phyloP scores from a whole-genome alignment of 2,888 invertebrate species.

The Patella caerulea region DNA sequence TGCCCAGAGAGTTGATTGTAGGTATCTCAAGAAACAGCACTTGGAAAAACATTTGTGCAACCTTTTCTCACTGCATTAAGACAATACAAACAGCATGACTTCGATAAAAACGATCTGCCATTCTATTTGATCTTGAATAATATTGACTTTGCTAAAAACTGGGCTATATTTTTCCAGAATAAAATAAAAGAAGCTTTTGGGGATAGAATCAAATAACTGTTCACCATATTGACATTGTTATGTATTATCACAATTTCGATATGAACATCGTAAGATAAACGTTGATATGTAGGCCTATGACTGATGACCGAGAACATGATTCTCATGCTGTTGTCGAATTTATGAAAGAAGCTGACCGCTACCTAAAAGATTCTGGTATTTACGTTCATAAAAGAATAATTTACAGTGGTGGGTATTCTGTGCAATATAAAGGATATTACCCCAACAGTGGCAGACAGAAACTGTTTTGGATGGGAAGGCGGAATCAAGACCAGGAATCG shows the following conservation, averaged over 20 bases:
- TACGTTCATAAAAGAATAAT: conserved; percentile 15
- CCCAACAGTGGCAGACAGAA: too few relatives aligned
- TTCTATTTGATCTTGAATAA: conserved; percentile 26
- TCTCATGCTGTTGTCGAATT: conserved; percentile 36
- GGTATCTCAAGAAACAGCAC: conserved; percentile 31
- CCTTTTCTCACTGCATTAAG: conserved; percentile 31
- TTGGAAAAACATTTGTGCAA: conserved; percentile 28
- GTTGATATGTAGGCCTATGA: conserved; percentile 25
- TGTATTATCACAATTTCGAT: conserved; percentile 22
- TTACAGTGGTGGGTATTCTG: conserved; percentile 37
- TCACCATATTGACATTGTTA: conserved; percentile 38
- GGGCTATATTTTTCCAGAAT: conserved; percentile 30
- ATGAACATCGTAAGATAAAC: conserved; percentile 23
- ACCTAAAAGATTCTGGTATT: not conserved
- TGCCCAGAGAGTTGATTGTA: not conserved
- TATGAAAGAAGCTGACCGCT: conserved; percentile 14
- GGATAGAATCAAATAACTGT: conserved; percentile 35
- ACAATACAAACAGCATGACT: conserved; percentile 37
- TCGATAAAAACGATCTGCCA: conserved; percentile 29
- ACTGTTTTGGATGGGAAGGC: too few relatives aligned
- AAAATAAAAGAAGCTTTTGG: conserved; percentile 34
- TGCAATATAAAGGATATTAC: conserved; percentile 3
- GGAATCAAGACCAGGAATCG: not conserved
- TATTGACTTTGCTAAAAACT: conserved; percentile 76
- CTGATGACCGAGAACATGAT: conserved; percentile 38